phyloP scores from a whole-genome alignment of 1,140 invertebrate species.

The Ephestia elutella region DNA sequence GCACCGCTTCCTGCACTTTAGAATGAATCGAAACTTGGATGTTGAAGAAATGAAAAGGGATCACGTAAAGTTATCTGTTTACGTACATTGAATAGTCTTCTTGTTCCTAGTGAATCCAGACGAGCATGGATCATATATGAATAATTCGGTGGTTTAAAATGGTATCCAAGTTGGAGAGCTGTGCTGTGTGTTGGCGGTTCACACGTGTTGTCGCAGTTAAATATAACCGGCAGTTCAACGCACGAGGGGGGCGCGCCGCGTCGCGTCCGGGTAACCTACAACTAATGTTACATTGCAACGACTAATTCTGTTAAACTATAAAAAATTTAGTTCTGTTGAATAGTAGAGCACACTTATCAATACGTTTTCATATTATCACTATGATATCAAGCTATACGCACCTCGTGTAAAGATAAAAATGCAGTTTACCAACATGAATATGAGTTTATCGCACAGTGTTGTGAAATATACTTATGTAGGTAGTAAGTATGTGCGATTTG shows the following conservation, averaged over 20 bases:
- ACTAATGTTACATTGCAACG: conserved; percentile 21
- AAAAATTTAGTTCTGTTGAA: conserved; percentile 2
- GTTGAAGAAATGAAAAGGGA: not conserved
- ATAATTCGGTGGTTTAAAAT: conserved; percentile 30
- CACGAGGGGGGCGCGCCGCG: conserved; percentile 47
- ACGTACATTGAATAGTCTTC: not conserved
- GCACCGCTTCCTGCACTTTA: conserved; percentile 20
- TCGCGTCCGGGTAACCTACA: conserved; percentile 56
- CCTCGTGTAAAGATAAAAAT: not conserved
- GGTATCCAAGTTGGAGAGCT: conserved; percentile 31
- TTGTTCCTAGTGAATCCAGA: conserved; percentile 1
- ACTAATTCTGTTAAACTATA: not conserved
- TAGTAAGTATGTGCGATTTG: not conserved
- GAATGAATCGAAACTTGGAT: conserved; percentile 9
- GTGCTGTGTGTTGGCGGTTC: conserved; percentile 38
- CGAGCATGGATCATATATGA: conserved; percentile 14
- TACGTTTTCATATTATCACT: no score
- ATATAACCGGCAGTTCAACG: conserved; percentile 69
- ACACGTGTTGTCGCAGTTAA: conserved; percentile 69
- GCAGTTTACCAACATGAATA: not conserved
- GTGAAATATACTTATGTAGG: not conserved
- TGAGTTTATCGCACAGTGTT: not conserved
- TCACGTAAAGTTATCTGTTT: conserved; percentile 9
- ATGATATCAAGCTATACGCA: not conserved
- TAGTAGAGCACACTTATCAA: conserved; percentile 12